phyloP scores from a whole-genome alignment of 2,113 vertebrate species.

The Panthera uncia region DNA sequence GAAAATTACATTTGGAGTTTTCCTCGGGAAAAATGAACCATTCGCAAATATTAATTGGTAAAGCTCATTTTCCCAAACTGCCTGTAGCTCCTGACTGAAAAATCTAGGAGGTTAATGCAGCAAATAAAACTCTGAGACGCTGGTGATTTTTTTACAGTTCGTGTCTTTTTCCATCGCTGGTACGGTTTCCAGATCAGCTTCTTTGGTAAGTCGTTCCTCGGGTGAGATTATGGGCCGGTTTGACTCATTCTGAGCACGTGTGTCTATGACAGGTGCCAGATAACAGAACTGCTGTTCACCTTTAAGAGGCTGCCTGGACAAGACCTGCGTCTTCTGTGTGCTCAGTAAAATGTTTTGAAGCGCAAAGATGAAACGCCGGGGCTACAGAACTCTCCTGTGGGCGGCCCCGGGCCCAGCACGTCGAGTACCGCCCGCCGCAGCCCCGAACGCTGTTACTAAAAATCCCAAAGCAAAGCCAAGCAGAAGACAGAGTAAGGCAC shows the following conservation, averaged over 20 bases:
- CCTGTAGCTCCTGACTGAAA: neutral
- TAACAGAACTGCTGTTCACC: accelerated
- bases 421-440: neutral
- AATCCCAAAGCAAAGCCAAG: neutral
- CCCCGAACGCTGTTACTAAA: neutral
- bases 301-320: neutral
- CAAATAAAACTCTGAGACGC: no score
- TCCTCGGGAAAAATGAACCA: neutral
- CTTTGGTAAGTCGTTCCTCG: neutral
- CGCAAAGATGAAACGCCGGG: neutral
- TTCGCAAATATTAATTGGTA: neutral
- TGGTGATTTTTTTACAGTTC: neutral
- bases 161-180: neutral
- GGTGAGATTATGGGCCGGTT: neutral
- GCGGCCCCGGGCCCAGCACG: neutral
- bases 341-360: neutral
- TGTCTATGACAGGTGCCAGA: neutral
- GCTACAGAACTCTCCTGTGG: neutral
- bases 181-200: no score
- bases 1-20: neutral
- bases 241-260: neutral
- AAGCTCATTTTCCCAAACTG: neutral
- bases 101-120: neutral
- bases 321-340: neutral
- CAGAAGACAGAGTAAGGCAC: accelerated